Base-by-base conservation (phyloP, 2,888 invertebrate species). In the Dorcus hopei region DNA sequence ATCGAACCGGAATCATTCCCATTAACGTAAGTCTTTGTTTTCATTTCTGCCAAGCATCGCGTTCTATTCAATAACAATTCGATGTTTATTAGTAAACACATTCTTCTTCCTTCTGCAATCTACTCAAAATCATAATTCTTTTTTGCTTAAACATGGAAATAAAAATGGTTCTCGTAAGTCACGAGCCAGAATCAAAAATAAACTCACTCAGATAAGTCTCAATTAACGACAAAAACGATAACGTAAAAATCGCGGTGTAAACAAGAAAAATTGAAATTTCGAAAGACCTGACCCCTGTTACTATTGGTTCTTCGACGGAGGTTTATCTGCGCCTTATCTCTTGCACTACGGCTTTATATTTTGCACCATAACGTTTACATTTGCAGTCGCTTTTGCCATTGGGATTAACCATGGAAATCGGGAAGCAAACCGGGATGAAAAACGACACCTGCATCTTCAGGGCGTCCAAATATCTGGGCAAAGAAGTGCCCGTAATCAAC, bases 401-500 rank as follows among this genome's bases (percentile, higher is more conserved):
- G 26, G 26, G 26, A 33, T 8, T 42, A 19, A 19, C 23, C 45
- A 45, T 45, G 45, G 45, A 45, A 9, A 19, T 16, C 45, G 19
- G 1, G n/a, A 7, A 43, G 2, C 43, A 43, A 43, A 19, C 19
- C 11, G 7, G 4, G 42, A 42, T 6, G 42, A 16, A 42, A 6
- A 42, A 42, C 7, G 49, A 49, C 14, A 26, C 11, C 38, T 38
- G 38, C 49, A n/a, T n/a, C 38, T 49, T 49, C 49, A 49, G 6
- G 49, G 33, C 23, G 9, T 49, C 38, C 11, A 49, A 49, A 23
- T 38, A 49, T 8, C 49, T 38, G 9, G 49, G 49, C 16, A 41
- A 11, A 40, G 63, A 62, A 39, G 58, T 77, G 50, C 77, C 78
- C 1, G 68, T 69, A 14, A 67, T 84, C 33, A 74, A 76, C 8